These are phyloP conservation scores for Pseudorhiza aurosa DNA, from an alignment of 30 jellyfish, hydroid and myxozoan genomes.

Conservation along the genomic window DNA sequence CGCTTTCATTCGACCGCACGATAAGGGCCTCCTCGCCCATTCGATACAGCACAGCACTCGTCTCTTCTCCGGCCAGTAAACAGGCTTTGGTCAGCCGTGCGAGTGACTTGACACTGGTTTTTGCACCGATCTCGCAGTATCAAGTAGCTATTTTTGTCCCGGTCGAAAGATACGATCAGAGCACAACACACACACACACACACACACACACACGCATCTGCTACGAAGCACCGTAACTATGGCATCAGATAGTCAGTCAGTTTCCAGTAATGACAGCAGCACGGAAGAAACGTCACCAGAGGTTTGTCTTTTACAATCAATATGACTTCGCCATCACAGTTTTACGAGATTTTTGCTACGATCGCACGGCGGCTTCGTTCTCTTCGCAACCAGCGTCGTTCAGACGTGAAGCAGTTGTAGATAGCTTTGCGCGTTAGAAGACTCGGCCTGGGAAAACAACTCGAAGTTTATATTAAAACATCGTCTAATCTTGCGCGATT, in stretches of 20 bases:
- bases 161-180: too few species aligned
- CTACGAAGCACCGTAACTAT: slow-evolving; percentile 46
- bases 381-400: not conserved
- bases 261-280: slow-evolving; percentile 67
- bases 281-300: slow-evolving; percentile 39
- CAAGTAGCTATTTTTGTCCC: too few species aligned
- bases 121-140: too few species aligned
- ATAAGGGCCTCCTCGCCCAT: slow-evolving; percentile 65
- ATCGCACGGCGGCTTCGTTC: not conserved
- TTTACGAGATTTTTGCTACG: not conserved
- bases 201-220: too few species aligned
- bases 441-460: not conserved
- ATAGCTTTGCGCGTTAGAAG: not conserved
- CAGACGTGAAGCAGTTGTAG: not conserved
- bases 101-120: not conserved
- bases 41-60: slow-evolving; percentile 51
- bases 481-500: too few species aligned
- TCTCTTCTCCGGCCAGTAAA: too few species aligned
- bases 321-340: not conserved
- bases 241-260: slow-evolving; percentile 61
- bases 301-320: slow-evolving; percentile 20
- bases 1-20: slow-evolving; percentile 63
- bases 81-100: not conserved
- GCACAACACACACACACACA: too few species aligned
- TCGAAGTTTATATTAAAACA: too few species aligned